phyloP scores from a whole-genome alignment of 1,140 invertebrate genomes.

The Drosophila saltans region DNA sequence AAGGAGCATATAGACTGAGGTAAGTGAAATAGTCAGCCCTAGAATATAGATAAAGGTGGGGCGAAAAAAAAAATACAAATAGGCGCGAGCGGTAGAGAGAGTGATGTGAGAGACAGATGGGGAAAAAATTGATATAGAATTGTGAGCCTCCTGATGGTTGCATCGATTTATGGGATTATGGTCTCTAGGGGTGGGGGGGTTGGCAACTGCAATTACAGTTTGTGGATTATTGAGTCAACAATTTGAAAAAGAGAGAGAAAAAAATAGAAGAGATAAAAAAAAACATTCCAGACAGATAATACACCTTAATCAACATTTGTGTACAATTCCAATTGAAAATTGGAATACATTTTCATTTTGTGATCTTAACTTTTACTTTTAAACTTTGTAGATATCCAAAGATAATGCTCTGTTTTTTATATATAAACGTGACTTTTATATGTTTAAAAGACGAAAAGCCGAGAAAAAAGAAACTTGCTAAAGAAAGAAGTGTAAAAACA shows the following conservation, averaged over 20 bases:
- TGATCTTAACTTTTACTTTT: too few relatives aligned
- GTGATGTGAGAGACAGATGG: background rate
- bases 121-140: background rate
- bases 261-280: background rate
- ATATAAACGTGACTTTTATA: too few relatives aligned
- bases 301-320: background rate
- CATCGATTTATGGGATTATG: slow-evolving; percentile 45
- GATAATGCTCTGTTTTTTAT: too few relatives aligned
- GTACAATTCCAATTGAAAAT: background rate
- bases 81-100: slow-evolving; percentile 13
- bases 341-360: background rate
- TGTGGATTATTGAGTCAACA: slow-evolving; percentile 19
- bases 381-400: too few relatives aligned
- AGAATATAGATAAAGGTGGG: slow-evolving; percentile 6
- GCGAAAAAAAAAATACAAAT: background rate
- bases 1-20: slow-evolving; percentile 7
- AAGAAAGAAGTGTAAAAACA: too few relatives aligned
- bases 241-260: background rate
- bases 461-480: too few relatives aligned
- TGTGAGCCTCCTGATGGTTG: slow-evolving; percentile 35
- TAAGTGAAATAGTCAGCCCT: slow-evolving; percentile 42
- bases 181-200: background rate
- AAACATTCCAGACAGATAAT: slow-evolving; percentile 4
- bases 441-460: too few relatives aligned
- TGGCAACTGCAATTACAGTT: slow-evolving; percentile 47